Evolutionary conservation across 2,888 invertebrate genomes (phyloP).

Genomic region (Elmis aenea): DNA sequence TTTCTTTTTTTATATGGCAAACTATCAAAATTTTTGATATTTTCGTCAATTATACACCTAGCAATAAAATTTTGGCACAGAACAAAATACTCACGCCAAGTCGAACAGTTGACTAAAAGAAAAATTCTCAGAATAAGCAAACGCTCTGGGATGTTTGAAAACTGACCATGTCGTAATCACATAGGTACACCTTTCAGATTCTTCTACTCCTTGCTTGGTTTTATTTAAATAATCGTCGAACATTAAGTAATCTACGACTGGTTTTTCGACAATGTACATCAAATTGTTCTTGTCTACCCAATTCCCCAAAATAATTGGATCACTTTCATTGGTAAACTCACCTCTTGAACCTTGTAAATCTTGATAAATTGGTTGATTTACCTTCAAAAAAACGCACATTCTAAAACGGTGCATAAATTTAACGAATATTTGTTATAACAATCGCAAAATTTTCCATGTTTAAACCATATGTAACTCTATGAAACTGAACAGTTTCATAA

Average conservation of each 20-base stretch:
- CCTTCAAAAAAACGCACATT: neutral
- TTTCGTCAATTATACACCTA: no score
- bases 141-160: conserved; percentile 62
- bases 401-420: no score
- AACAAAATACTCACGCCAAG: conserved; percentile 55
- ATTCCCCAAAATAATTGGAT: conserved; percentile 44
- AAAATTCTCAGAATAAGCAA: conserved; percentile 64
- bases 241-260: conserved; percentile 64
- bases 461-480: no score
- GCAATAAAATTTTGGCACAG: neutral
- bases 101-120: conserved; percentile 59
- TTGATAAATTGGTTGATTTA: conserved; percentile 9
- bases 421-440: no score
- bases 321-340: conserved; percentile 24
- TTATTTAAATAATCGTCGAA: conserved; percentile 65
- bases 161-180: conserved; percentile 69
- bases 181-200: conserved; percentile 67
- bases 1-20: no score
- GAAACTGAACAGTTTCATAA: no score
- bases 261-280: conserved; percentile 66
- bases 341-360: conserved; percentile 19
- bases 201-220: conserved; percentile 45
- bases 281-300: conserved; percentile 49
- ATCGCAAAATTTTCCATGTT: no score
- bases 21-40: no score